Conservation (phyloP, 2,797 vertebrate species). For the Helicolenus hilgendorfi region DNA sequence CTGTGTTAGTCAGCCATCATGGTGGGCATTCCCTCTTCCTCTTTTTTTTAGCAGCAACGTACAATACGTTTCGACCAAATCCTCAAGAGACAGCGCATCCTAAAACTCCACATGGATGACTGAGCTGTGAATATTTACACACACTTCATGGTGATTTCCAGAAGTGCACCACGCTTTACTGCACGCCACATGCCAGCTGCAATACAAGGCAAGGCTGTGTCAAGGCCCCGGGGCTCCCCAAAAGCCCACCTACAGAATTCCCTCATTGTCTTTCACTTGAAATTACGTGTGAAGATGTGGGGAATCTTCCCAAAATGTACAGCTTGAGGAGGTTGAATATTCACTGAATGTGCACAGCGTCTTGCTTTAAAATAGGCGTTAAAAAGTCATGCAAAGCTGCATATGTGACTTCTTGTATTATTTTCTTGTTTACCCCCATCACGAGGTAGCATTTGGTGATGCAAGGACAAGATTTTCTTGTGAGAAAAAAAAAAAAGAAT, state of each 20-base stretch:
- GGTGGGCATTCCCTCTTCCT: conserved; percentile 49
- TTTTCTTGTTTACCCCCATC: conserved; percentile 78
- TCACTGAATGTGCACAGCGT: not conserved
- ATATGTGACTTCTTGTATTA: conserved; percentile 37
- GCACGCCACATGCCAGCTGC: conserved; percentile 57
- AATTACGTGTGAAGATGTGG: conserved; percentile 5
- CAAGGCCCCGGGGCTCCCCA: conserved; percentile 30
- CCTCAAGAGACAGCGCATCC: conserved; percentile 69
- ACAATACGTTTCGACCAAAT: conserved; percentile 61
- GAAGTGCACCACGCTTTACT: not conserved
- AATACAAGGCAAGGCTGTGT: not conserved
- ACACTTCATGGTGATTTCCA: conserved; percentile 75
- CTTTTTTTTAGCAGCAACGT: conserved; percentile 38
- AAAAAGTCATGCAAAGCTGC: not conserved
- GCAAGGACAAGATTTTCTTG: conserved; percentile 82
- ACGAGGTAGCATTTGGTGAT: conserved; percentile 80
- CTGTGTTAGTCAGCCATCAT: not conserved
- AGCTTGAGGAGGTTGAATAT: not conserved
- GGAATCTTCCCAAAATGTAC: conserved; percentile 31
- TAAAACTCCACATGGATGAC: conserved; percentile 71
- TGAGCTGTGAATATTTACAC: conserved; percentile 37
- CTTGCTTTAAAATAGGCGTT: not conserved
- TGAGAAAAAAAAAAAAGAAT: conserved; percentile 67
- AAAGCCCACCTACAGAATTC: conserved; percentile 38
- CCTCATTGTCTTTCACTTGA: conserved; percentile 36